Conservation (phyloP, 2,113 vertebrate species). For the Amphiprion percula region DNA sequence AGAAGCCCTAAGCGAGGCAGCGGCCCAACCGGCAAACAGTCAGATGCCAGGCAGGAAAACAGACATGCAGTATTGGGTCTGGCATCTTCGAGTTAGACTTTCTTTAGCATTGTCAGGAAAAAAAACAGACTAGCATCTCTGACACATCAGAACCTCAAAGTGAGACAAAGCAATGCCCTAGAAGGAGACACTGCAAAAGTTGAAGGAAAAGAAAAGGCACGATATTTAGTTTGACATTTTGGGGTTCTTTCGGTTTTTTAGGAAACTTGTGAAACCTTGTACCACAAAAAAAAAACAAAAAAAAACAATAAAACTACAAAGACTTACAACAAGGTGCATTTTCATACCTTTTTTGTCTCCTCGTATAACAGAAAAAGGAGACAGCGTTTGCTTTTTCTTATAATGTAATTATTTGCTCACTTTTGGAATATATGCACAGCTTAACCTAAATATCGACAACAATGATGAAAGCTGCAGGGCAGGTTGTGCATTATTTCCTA, state of each 20-base stretch:
- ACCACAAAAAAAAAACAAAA: neutral
- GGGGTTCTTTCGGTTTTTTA: neutral
- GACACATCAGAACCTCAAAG: neutral
- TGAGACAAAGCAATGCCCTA: neutral
- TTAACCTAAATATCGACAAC: conserved; percentile 6
- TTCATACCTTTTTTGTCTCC: neutral
- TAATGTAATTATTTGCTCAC: conserved; percentile 15
- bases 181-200: neutral
- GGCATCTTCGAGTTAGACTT: conserved; percentile 23
- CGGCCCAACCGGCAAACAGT: conserved; percentile 9
- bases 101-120: conserved; percentile 18
- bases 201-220: neutral
- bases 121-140: neutral
- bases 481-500: conserved; percentile 6
- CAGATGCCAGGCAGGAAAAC: conserved; percentile 7
- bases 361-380: neutral
- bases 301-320: neutral
- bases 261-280: neutral
- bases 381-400: neutral
- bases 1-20: conserved; percentile 13
- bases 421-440: neutral
- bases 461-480: conserved; percentile 15
- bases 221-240: neutral
- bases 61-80: conserved; percentile 1
- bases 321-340: neutral